Base-by-base conservation (phyloP, 2,113 vertebrate species). In the Grallaria varia region DNA sequence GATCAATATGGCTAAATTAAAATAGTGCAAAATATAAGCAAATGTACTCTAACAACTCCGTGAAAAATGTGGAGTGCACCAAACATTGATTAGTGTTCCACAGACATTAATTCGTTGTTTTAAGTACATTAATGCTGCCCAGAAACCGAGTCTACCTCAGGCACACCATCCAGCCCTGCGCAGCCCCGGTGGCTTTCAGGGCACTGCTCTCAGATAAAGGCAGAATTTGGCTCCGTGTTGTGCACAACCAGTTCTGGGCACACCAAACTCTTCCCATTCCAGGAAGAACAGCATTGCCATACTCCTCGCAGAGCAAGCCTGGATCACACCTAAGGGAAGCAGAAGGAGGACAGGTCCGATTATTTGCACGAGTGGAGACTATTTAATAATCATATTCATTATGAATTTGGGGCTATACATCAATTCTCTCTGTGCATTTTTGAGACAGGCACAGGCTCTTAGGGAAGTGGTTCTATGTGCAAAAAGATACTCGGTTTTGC, bases 21-120 rank as follows among this genome's bases (percentile, higher is more conserved):
- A 98, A 98, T 98, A 97, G 98, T 98, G 97, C 97, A 97, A 98
- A 98, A 98, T 98, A 98, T 98, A 98, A 98, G 97, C 96, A 98
- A 98, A 98, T 97, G 96, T 96, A 97, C 96, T 98, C 97, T 98
- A 98, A 98, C 98, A 97, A 97, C 97, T 97, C 95, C 9, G 94
- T 98, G 98, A 98, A 98, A 98, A 98, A 98, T 98, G 97, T 78
- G 88, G 94, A 95, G 88, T 72, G 83, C 75, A 59, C 95, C 84
- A 86, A 94, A 74, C 97, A 98, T 98, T 97, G 98, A 98, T 98
- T 98, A 96, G 92, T 83, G 66, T 30, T 59, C 92, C 90, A 55
- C 15, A 74, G 90, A 91, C 89, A 67, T 69, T 89, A 84, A 77
- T 96, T 92, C 89, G 91, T 87, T 91, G 82, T 52, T 91, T 94